These are phyloP conservation scores for Rhineura floridana DNA, from an alignment of 2,113 vertebrate genomes.

Conservation along the genomic window DNA sequence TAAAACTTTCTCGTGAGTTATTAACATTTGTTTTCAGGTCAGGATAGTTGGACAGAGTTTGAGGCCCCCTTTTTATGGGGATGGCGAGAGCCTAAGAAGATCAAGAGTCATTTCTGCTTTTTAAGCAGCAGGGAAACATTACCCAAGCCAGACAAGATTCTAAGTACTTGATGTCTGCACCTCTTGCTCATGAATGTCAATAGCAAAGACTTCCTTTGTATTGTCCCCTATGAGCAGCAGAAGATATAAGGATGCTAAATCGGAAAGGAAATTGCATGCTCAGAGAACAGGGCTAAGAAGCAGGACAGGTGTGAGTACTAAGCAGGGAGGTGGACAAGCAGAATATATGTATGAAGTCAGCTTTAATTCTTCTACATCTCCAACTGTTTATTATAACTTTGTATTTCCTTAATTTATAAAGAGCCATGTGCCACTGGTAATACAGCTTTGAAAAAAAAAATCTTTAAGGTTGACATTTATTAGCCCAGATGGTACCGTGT, in stretches of 20 bases:
- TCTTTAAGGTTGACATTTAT: no score
- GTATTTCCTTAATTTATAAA: no score
- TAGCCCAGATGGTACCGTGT: no score
- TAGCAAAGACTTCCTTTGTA: neutral
- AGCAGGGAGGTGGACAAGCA: no score
- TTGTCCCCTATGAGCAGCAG: constrained; percentile 5
- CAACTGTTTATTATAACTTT: no score
- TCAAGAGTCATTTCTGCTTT: neutral
- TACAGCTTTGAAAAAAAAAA: no score
- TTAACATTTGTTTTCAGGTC: constrained; percentile 46
- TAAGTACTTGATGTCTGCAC: neutral
- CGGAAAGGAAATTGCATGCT: neutral
- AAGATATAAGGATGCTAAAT: neutral
- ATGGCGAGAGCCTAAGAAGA: neutral
- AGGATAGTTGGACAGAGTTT: constrained; percentile 20
- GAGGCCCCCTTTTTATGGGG: neutral
- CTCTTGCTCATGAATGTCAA: constrained; percentile 10
- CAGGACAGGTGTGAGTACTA: neutral
- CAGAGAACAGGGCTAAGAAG: neutral
- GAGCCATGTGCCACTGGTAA: no score
- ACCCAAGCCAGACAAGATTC: neutral
- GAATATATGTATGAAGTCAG: no score
- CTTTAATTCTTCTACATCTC: no score
- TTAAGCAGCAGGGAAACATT: constrained; percentile 9
- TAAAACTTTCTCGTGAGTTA: constrained; percentile 58